These are phyloP conservation scores for Nomia melanderi DNA, from an alignment of 1,140 invertebrate genomes.

Conservation along the genomic window DNA sequence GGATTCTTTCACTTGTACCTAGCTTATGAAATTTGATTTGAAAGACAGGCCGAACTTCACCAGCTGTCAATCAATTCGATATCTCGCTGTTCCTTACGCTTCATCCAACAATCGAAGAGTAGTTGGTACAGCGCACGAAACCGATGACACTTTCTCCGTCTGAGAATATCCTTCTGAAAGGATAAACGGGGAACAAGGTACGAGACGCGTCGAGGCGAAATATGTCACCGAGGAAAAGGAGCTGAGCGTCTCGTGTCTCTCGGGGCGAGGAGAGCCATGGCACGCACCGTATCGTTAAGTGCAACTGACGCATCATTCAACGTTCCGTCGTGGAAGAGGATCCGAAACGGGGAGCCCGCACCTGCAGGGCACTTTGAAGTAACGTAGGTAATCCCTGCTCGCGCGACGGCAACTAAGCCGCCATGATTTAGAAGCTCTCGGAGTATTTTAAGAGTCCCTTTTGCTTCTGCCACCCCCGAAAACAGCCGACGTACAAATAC, in stretches of 20 bases:
- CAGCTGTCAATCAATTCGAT: too few species aligned
- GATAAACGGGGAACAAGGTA: too few species aligned
- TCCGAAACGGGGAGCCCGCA: conserved; percentile 75
- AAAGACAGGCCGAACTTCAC: too few species aligned
- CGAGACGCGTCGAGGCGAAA: not conserved
- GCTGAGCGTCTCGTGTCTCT: too few species aligned
- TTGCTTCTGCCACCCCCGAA: conserved; percentile 62
- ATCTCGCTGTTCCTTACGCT: too few species aligned
- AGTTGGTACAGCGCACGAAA: too few species aligned
- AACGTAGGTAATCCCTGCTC: conserved; percentile 78
- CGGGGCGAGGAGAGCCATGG: conserved; percentile 54
- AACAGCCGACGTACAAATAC: conserved; percentile 56
- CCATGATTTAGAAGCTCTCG: conserved; percentile 80
- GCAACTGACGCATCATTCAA: conserved; percentile 75
- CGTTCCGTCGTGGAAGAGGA: conserved; percentile 70
- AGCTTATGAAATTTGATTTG: too few species aligned
- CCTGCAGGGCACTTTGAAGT: conserved; percentile 81
- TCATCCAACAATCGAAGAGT: too few species aligned
- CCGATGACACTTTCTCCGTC: not conserved
- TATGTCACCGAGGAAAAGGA: conserved; percentile 39
- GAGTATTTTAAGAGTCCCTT: conserved; percentile 80
- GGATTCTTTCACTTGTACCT: too few species aligned
- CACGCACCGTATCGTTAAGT: conserved; percentile 58
- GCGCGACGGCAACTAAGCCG: conserved; percentile 78
- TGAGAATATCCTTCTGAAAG: not conserved